Conservation (phyloP, 53 echinoderm and acorn worm genomes). For the Henricia sp. region DNA sequence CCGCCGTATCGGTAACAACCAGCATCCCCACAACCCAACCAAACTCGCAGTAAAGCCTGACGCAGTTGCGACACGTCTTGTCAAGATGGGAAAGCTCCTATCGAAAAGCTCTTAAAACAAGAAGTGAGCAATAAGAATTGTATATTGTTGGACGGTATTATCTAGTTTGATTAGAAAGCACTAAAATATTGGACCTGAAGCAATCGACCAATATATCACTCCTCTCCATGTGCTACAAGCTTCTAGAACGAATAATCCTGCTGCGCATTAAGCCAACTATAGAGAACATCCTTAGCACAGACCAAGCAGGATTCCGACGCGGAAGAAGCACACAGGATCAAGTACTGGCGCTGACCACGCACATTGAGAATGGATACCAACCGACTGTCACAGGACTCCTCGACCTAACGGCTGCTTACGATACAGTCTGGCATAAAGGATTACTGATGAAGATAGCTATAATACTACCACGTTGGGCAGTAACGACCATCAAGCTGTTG, state of each 20-base stretch:
- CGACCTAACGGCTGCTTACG: background rate
- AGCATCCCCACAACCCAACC: too few relatives aligned
- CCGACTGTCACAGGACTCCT: background rate
- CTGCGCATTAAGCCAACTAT: constrained; percentile 12
- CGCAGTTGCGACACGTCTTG: too few relatives aligned
- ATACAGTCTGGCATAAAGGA: constrained; percentile 6
- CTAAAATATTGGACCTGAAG: too few relatives aligned
- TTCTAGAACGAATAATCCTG: constrained; percentile 15
- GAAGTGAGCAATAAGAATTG: too few relatives aligned
- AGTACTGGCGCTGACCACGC: constrained; percentile 1
- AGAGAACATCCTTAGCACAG: background rate
- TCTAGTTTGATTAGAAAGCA: too few relatives aligned
- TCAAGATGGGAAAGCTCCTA: too few relatives aligned
- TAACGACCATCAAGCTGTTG: background rate
- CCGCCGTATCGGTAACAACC: too few relatives aligned
- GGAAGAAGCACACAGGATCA: constrained; percentile 14
- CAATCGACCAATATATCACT: too few relatives aligned
- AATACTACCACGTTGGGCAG: background rate
- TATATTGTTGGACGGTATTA: too few relatives aligned
- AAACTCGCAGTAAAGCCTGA: too few relatives aligned
- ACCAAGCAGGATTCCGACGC: constrained; percentile 10
- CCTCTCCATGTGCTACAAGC: constrained; percentile 3
- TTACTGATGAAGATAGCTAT: background rate
- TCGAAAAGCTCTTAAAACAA: too few relatives aligned
- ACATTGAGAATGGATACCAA: constrained; percentile 17